Conservation (phyloP, 2,888 invertebrate species). For the Subacronicta megacephala region DNA sequence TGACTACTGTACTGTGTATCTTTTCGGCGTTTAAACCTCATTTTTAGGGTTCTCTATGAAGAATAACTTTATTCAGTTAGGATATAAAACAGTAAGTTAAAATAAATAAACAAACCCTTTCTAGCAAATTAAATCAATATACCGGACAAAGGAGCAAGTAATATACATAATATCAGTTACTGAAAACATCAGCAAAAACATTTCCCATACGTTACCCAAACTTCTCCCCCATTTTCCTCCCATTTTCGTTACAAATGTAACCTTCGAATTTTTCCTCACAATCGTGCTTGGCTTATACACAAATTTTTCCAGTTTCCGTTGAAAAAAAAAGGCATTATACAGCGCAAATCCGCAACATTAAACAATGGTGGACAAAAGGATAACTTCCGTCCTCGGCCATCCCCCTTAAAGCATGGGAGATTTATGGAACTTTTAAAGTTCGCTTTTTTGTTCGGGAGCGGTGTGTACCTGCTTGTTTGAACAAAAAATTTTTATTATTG, state of each 20-base stretch:
- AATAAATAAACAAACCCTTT: too few relatives aligned
- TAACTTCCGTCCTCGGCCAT: constrained; percentile 32
- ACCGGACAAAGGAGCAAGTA: not conserved
- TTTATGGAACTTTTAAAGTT: constrained; percentile 42
- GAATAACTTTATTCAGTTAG: too few relatives aligned
- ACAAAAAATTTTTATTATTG: constrained; percentile 4
- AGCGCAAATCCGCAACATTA: constrained; percentile 48
- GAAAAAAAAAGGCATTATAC: constrained; percentile 40
- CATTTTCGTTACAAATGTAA: constrained; percentile 33
- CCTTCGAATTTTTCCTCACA: constrained; percentile 24
- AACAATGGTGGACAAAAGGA: constrained; percentile 49
- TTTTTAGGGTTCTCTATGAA: too few relatives aligned
- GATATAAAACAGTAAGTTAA: too few relatives aligned
- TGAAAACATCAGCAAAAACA: constrained; percentile 20
- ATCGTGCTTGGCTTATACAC: constrained; percentile 11
- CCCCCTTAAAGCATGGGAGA: constrained; percentile 30
- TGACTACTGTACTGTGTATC: too few relatives aligned
- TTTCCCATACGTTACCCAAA: constrained; percentile 3
- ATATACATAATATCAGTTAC: not conserved
- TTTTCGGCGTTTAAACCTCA: too few relatives aligned
- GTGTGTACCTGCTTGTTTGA: constrained; percentile 4
- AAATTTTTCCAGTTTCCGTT: constrained; percentile 30
- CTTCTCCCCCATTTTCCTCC: constrained; percentile 17
- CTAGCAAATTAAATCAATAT: too few relatives aligned
- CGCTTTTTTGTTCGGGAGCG: constrained; percentile 13